Conservation (phyloP, 1,140 invertebrate species). For the Hyles vespertilio region DNA sequence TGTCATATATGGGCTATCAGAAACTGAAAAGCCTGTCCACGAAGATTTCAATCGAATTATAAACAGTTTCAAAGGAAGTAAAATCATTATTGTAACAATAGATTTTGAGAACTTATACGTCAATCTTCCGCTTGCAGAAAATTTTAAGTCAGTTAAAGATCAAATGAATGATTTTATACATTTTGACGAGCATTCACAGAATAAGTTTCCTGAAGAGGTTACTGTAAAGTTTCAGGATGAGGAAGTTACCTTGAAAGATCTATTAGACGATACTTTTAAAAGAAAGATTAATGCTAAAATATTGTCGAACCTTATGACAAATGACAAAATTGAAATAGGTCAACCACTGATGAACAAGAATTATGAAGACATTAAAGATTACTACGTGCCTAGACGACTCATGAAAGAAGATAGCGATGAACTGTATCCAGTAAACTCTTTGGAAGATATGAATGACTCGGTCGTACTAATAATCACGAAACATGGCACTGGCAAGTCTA, state of each 20-base stretch:
- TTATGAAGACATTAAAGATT: constrained; percentile 18
- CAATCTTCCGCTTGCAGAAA: not conserved
- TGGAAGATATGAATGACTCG: constrained; percentile 15
- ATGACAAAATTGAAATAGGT: constrained; percentile 19
- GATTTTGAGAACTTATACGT: constrained; percentile 2
- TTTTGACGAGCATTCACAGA: constrained; percentile 8
- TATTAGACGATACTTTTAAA: constrained; percentile 14
- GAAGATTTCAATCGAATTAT: constrained; percentile 6
- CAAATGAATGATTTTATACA: constrained; percentile 9
- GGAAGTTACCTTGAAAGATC: constrained; percentile 9
- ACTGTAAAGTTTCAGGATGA: constrained; percentile 20
- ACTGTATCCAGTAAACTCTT: constrained; percentile 8
- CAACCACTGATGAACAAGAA: constrained; percentile 1
- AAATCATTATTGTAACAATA: constrained; percentile 17
- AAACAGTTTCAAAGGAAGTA: constrained; percentile 7
- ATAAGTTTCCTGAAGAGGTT: constrained; percentile 4
- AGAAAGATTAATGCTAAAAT: constrained; percentile 6
- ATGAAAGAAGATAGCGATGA: constrained; percentile 4
- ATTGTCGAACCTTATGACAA: constrained; percentile 13
- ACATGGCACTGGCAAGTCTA: constrained; percentile 21
- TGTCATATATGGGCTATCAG: constrained; percentile 12
- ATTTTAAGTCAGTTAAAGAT: constrained; percentile 8
- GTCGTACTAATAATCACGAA: constrained; percentile 12
- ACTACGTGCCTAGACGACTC: constrained; percentile 9
- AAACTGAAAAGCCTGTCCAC: not conserved